These are phyloP conservation scores for Scaptomyza hsui DNA, from an alignment of 1,140 invertebrate species.

Conservation along the genomic window DNA sequence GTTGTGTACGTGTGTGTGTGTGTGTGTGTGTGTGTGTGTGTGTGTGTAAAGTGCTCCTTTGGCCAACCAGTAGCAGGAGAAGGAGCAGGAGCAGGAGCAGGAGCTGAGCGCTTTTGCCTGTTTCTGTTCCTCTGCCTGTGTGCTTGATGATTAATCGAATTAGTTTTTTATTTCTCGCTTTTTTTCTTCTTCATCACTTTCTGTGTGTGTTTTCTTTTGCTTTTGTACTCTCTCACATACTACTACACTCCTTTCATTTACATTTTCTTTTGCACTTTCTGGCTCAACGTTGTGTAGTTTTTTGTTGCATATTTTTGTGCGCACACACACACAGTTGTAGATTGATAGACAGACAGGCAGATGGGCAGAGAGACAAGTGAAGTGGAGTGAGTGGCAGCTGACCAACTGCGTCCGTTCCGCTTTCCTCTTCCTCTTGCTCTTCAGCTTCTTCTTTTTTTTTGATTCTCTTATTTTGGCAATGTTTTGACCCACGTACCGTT, in stretches of 20 bases:
- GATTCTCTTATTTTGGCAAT: conserved; percentile 71
- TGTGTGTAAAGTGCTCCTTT: conserved; percentile 18
- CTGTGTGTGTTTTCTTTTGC: no score
- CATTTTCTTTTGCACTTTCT: conserved; percentile 76
- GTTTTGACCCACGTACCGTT: conserved; percentile 28
- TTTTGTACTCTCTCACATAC: conserved; percentile 19
- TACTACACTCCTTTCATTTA: conserved; percentile 65
- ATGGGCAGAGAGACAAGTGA: conserved; percentile 13
- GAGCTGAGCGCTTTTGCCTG: background rate
- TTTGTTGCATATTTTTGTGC: conserved; percentile 71
- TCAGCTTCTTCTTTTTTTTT: background rate
- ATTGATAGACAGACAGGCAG: conserved; percentile 5
- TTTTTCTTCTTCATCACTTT: no score
- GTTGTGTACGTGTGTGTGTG: conserved; percentile 43
- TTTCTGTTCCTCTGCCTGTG: conserved; percentile 25
- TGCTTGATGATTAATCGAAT: conserved; percentile 80
- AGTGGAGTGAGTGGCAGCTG: conserved; percentile 59
- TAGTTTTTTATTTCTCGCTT: conserved; percentile 65
- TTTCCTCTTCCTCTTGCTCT: conserved; percentile 42
- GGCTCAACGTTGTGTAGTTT: conserved; percentile 42
- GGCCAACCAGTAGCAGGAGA: conserved; percentile 28
- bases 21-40: conserved; percentile 15
- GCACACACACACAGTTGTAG: conserved; percentile 32
- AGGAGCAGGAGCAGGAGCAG: conserved; percentile 5
- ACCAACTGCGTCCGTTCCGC: conserved; percentile 73